Percentiles rank a stretch among this genome's conserved stretches.
Evolutionary conservation across 2,113 vertebrate species (phyloP).

Genomic region (Thomomys bottae): DNA sequence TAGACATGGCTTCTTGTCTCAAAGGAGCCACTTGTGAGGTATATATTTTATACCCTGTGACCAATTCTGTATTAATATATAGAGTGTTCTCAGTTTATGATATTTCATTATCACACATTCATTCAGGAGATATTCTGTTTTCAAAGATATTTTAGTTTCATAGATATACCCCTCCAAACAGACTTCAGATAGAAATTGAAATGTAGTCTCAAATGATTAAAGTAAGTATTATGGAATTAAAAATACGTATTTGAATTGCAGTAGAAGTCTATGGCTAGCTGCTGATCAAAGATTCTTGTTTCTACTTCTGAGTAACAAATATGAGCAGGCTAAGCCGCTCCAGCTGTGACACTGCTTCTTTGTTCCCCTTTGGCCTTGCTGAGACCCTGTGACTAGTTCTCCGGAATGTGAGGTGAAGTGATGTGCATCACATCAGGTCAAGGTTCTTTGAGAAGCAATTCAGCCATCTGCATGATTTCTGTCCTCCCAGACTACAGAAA

Average conservation of each 20-base stretch:
- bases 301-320: background rate
- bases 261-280: background rate
- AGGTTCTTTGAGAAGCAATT: background rate
- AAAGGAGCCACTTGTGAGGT: background rate
- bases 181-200: background rate
- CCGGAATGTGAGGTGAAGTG: no score
- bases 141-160: background rate
- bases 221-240: background rate
- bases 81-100: background rate
- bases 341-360: background rate
- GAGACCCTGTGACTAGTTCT: background rate
- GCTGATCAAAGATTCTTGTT: background rate
- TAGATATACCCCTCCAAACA: background rate
- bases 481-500: background rate
- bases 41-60: background rate
- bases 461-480: background rate
- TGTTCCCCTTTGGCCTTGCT: background rate
- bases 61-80: background rate
- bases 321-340: background rate
- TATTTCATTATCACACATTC: background rate
- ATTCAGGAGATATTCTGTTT: background rate
- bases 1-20: background rate
- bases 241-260: background rate
- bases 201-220: background rate
- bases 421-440: accelerated